phyloP scores from a whole-genome alignment of 1,140 invertebrate species.

The Calephelis nemesis region DNA sequence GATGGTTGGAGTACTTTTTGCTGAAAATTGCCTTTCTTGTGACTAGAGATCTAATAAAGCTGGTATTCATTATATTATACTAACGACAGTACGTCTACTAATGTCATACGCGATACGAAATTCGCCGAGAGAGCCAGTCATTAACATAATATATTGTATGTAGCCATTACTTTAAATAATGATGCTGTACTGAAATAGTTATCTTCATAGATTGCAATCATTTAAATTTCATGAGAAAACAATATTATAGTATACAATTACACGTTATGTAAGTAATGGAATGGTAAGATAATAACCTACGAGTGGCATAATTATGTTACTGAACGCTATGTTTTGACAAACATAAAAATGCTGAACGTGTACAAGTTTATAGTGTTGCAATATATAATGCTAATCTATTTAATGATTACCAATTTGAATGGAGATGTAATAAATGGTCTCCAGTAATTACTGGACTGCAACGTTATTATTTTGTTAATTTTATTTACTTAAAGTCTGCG shows the following conservation, averaged over 20 bases:
- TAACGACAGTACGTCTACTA: no score
- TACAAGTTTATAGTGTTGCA: conserved; percentile 17
- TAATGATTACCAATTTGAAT: conserved; percentile 20
- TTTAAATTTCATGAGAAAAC: conserved; percentile 43
- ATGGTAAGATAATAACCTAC: conserved; percentile 5
- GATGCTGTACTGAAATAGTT: not conserved
- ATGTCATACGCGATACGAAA: no score
- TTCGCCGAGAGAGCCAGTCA: no score
- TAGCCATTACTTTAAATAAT: no score
- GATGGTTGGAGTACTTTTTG: no score
- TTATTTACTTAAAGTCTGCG: conserved; percentile 25
- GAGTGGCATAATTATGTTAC: conserved; percentile 51
- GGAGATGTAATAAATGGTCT: conserved; percentile 17
- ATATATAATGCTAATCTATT: conserved; percentile 13
- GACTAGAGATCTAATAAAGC: no score
- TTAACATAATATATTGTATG: no score
- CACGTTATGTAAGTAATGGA: conserved; percentile 45
- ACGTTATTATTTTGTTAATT: conserved; percentile 20
- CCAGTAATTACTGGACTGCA: conserved; percentile 5
- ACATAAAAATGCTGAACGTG: conserved; percentile 37
- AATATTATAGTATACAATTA: conserved; percentile 44
- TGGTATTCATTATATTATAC: no score
- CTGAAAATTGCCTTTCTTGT: no score
- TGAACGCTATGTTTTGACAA: conserved; percentile 45
- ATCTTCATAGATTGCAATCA: conserved; percentile 19